Evolutionary conservation across 2,888 invertebrate species (phyloP).

Genomic region (Hemicrepidius hirtus): DNA sequence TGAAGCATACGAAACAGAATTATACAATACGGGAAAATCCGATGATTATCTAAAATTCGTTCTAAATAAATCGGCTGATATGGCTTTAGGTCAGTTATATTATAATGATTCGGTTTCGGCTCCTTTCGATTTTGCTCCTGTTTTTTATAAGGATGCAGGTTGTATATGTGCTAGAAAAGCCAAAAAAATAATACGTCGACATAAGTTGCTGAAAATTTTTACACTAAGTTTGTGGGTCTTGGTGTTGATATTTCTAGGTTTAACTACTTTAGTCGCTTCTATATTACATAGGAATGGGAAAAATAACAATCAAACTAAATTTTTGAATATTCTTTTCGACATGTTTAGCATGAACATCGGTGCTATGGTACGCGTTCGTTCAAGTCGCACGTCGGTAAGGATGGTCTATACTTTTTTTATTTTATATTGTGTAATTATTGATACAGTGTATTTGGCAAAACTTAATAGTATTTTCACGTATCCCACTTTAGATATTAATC

Average conservation of each 20-base stretch:
- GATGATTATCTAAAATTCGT: background rate
- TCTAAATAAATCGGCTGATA: conserved; percentile 17
- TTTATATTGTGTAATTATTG: background rate
- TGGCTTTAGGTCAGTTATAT: conserved; percentile 56
- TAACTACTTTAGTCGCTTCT: background rate
- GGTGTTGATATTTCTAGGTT: background rate
- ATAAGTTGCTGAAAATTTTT: background rate
- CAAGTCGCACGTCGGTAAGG: background rate
- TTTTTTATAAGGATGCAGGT: conserved; percentile 1
- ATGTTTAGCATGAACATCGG: background rate
- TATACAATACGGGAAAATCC: background rate
- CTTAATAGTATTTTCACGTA: too few species aligned
- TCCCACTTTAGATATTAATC: too few species aligned
- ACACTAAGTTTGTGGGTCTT: background rate
- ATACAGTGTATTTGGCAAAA: background rate
- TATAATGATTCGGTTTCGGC: conserved; percentile 54
- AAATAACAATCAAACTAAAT: too few species aligned
- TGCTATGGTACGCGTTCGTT: background rate
- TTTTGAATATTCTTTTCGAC: background rate
- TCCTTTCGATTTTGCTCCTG: conserved; percentile 52
- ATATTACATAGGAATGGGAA: background rate
- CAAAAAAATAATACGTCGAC: background rate
- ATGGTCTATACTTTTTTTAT: background rate
- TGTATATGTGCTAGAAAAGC: background rate
- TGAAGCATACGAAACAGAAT: background rate